These are phyloP conservation scores for Watsonalla cultraria DNA, from an alignment of 2,888 invertebrate genomes.

Conservation along the genomic window DNA sequence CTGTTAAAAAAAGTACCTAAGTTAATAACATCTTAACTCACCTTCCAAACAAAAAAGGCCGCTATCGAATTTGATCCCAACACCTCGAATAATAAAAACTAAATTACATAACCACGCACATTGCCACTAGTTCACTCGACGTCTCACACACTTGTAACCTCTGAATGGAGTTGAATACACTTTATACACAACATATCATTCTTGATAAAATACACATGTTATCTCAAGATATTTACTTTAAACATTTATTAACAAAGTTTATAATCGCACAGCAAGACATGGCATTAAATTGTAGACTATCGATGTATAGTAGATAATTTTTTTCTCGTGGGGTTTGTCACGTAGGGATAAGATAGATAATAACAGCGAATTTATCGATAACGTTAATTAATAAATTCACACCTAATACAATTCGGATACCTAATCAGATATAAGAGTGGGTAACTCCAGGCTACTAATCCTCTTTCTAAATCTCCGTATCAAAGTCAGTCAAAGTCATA, in stretches of 20 bases:
- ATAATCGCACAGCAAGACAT: neutral
- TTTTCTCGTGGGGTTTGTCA: slow-evolving; percentile 43
- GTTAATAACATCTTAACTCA: neutral
- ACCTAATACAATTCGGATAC: neutral
- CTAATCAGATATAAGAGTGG: neutral
- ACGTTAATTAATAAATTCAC: slow-evolving; percentile 1
- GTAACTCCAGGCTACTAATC: no score
- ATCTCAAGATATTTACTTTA: neutral
- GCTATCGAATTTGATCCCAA: neutral
- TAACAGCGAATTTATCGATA: slow-evolving; percentile 22
- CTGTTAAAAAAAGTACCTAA: no score
- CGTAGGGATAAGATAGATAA: slow-evolving; percentile 47
- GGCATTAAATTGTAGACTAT: neutral
- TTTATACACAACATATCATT: neutral
- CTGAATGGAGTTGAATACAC: neutral
- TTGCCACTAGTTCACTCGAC: neutral
- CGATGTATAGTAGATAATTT: neutral
- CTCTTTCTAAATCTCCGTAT: no score
- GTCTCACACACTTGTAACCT: neutral
- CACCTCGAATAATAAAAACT: neutral
- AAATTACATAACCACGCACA: neutral
- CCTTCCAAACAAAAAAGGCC: neutral
- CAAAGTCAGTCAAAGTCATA: no score
- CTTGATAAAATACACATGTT: neutral
- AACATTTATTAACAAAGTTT: neutral